Evolutionary conservation across 2,113 vertebrate species (phyloP), one percentile per base, ranked within the genome.

Genomic region (Microtus montanus): DNA sequence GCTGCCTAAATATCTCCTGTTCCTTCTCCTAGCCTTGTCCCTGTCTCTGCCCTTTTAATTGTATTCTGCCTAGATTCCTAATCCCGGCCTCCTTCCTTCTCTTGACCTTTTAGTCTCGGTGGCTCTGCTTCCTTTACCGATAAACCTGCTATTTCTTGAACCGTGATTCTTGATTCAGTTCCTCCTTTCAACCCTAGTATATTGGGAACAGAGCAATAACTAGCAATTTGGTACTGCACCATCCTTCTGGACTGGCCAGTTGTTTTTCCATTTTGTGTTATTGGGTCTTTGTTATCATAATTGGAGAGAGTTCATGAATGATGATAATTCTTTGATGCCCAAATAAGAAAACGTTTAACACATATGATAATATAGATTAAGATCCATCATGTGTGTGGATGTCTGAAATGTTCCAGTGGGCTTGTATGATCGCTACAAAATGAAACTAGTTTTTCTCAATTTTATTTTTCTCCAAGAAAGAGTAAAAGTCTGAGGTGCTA

Each of bases 271-370:
- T 74, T 78, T 80, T 35, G 12, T 47, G 22, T 70, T 73, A 54
- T 68, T 94, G 89, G 10, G 4, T 58, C 33, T 82, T 83, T 13
- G 35, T 89, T 87, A 82, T 4, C 66, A 54, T 17, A 44, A n/a
- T 44, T 68, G 38, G 19, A 75, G 15, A 26, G 89, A 89, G 41
- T 90, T 87, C 28, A 15, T 61, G 14, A 87, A 33, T 77, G 49
- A 74, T 86, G 54, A 58, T 87, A 90, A 68, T 93, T 85, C 30
- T 38, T 86, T 38, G 0, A 63, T 93, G 35, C 44, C 63, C 74
- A 87, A 78, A 80, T 88, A n/a, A 47, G 68, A 93, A 95, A 82
- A 64, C 54, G 4, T n/a, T 75, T 10, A 19, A 90, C 91, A 66
- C 58, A 22, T 8, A 64, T 19, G 17, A 61, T 73, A 73, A 78